These are phyloP conservation scores for Leptopterna dolabrata DNA, from an alignment of 2,888 invertebrate genomes.

Conservation along the genomic window DNA sequence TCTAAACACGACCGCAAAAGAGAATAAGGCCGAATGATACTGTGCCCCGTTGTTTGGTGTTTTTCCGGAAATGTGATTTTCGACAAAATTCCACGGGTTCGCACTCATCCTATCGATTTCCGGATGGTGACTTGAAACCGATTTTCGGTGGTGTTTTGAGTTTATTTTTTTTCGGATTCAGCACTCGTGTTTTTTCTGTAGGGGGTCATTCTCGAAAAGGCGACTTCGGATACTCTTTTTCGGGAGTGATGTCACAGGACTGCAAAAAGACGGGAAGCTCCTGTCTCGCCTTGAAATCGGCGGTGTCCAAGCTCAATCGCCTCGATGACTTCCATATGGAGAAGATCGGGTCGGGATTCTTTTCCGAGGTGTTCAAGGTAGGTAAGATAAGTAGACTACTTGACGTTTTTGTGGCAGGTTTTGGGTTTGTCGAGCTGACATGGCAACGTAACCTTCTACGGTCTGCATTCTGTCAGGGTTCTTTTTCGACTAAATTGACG, in stretches of 20 bases:
- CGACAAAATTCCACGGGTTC: not conserved
- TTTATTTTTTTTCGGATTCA: not conserved
- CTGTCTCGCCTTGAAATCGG: constrained; percentile 89
- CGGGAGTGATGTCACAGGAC: constrained; percentile 56
- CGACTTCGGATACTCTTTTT: not conserved
- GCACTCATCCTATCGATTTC: not conserved
- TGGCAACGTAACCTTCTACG: no score
- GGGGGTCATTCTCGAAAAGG: not conserved
- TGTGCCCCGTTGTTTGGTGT: not conserved
- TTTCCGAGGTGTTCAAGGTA: constrained; percentile 98
- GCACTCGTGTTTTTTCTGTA: not conserved
- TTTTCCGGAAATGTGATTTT: not conserved
- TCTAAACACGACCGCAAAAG: not conserved
- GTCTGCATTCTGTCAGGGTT: no score
- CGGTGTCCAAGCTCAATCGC: constrained; percentile 90
- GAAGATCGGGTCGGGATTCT: constrained; percentile 95
- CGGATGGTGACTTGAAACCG: constrained; percentile 43
- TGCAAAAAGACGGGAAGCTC: constrained; percentile 77
- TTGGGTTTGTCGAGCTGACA: no score
- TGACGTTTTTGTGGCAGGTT: no score
- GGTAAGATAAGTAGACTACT: no score
- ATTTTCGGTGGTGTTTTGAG: not conserved
- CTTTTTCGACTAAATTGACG: no score
- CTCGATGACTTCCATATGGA: constrained; percentile 94
- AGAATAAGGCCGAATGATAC: not conserved